Evolutionary conservation across 2,888 invertebrate species (phyloP), one percentile per base, ranked within the genome.

Genomic region (Aradus depressus): DNA sequence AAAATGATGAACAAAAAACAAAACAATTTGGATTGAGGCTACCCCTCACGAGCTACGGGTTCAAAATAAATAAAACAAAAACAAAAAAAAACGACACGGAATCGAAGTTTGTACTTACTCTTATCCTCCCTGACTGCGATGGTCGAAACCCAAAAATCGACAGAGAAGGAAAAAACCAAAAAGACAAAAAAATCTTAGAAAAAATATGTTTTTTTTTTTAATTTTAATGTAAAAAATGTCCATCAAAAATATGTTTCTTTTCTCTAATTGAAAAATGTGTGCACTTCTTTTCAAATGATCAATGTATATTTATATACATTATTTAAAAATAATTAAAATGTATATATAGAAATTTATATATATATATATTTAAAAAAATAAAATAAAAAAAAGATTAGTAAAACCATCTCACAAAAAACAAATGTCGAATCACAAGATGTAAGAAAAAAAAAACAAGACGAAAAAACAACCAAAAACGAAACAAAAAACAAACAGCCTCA

Each of bases 1-100:
- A 56, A 56, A 54, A 53, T 51, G 53, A 55, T 53, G 45, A 55
- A 57, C 53, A 58, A 59, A 56, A 58, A 51, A 50, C 53, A 58
- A 58, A 48, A 43, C 22, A 44, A 49, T 41, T 28, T 28, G 41
- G 37, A 21, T 38, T 37, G 44, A 51, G 51, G 51, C 51, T 51
- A 51, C 19, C 43, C 51, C 51, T 51, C 51, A 16, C 38, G 21
- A 18, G 25, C 44, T 51, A 51, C 50, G 35, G 45, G 45, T 45
- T 32, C 19, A 50, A 25, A n/a, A n/a, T n/a, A n/a, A n/a, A n/a
- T n/a, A n/a, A n/a, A n/a, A n/a, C n/a, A n/a, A n/a, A n/a, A n/a
- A n/a, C n/a, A n/a, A n/a, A n/a, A n/a, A 49, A 34, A 42, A 50
- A 14, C 43, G 32, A 42, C 42, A 52, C 48, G 28, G 41, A 44